phyloP scores from a whole-genome alignment of 2,797 vertebrate genomes.

The Carduelis carduelis region DNA sequence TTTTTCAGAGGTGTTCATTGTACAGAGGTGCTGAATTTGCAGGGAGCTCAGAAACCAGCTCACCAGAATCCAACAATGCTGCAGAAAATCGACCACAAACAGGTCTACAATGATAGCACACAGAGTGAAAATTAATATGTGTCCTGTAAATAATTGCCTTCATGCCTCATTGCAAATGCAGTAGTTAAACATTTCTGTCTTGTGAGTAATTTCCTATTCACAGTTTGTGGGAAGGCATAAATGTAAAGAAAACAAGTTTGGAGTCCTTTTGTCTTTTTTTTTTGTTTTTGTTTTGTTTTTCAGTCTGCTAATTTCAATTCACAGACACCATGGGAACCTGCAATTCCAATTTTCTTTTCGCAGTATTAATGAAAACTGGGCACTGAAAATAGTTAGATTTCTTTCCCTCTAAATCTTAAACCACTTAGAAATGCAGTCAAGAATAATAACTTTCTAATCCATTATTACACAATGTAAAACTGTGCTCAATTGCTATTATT shows the following conservation, averaged over 20 bases:
- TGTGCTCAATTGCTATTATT: conserved; percentile 54
- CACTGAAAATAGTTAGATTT: conserved; percentile 62
- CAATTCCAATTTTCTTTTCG: conserved; percentile 78
- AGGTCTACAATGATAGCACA: conserved; percentile 43
- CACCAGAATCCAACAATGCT: background rate
- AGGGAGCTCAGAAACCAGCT: background rate
- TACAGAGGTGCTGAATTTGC: background rate
- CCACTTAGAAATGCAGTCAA: conserved; percentile 51
- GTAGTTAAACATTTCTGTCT: conserved; percentile 51
- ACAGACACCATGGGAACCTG: conserved; percentile 56
- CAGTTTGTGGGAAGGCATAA: conserved; percentile 43
- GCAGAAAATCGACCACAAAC: conserved; percentile 11
- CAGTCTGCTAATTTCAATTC: conserved; percentile 75
- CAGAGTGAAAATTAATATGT: conserved; percentile 39
- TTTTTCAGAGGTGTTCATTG: background rate
- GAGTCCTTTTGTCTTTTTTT: conserved; percentile 21
- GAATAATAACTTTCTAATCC: conserved; percentile 70
- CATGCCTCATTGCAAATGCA: conserved; percentile 48
- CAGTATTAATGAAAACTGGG: conserved; percentile 72
- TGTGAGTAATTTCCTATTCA: conserved; percentile 38
- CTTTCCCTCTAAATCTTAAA: conserved; percentile 64
- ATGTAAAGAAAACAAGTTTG: conserved; percentile 56
- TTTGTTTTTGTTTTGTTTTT: conserved; percentile 37
- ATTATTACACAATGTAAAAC: conserved; percentile 46
- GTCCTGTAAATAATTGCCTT: conserved; percentile 29